Percentiles rank a stretch among this genome's conserved stretches.
phyloP scores from a whole-genome alignment of 1,140 invertebrate genomes.

The Goniozus legneri region DNA sequence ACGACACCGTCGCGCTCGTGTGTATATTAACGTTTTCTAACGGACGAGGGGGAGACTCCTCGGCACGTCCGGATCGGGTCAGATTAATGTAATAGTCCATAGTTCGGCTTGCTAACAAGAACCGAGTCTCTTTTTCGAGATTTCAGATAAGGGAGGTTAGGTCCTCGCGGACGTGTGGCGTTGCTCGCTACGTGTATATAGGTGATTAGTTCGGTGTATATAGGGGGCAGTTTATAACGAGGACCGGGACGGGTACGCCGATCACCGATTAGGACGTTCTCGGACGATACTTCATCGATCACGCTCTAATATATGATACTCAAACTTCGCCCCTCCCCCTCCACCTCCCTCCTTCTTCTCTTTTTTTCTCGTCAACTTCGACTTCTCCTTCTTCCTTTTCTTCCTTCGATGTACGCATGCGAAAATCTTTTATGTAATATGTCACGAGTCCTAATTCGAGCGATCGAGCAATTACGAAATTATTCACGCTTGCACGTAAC shows the following conservation, averaged over 20 bases:
- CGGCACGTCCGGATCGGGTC: conserved; percentile 27
- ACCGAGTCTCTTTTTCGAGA: conserved; percentile 26
- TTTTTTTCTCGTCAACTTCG: background rate
- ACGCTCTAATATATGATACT: too few species aligned
- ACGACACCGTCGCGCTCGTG: too few species aligned
- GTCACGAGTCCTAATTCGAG: too few species aligned
- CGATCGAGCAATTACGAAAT: too few species aligned
- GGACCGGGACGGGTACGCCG: conserved; percentile 28
- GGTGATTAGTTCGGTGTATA: too few species aligned
- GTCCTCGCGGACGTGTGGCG: conserved; percentile 29
- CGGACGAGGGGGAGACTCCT: too few species aligned
- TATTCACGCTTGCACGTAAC: too few species aligned
- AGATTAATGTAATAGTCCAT: conserved; percentile 43
- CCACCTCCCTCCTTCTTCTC: background rate
- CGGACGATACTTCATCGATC: conserved; percentile 38
- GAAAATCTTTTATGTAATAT: too few species aligned
- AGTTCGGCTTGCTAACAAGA: conserved; percentile 43
- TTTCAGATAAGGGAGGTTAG: conserved; percentile 33
- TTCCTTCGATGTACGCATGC: background rate
- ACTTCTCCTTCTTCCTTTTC: background rate
- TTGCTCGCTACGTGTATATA: too few species aligned
- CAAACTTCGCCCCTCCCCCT: too few species aligned
- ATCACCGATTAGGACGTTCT: conserved; percentile 42
- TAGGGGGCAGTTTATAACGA: conserved; percentile 41
- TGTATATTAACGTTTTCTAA: too few species aligned